These are phyloP conservation scores for Nibea coibor DNA, from an alignment of 2,113 vertebrate genomes.

Conservation along the genomic window DNA sequence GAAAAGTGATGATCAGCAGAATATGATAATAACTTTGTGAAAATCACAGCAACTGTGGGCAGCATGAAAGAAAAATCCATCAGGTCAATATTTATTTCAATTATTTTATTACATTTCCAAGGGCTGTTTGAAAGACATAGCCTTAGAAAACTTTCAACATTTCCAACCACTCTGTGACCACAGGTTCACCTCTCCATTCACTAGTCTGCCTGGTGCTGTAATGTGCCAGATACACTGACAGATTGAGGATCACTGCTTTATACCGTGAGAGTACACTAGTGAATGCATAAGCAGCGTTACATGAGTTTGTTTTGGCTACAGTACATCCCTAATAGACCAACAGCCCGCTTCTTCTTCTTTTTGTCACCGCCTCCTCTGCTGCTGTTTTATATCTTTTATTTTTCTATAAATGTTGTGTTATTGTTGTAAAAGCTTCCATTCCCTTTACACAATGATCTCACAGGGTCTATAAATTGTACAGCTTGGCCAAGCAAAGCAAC, in stretches of 20 bases:
- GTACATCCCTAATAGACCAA: background rate
- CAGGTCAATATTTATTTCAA: background rate
- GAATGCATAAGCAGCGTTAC: constrained; percentile 10
- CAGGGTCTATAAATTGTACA: constrained; percentile 7
- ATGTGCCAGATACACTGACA: constrained; percentile 13
- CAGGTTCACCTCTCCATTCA: constrained; percentile 20
- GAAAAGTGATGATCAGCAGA: constrained; percentile 25
- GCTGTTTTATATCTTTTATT: background rate
- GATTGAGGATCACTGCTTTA: background rate
- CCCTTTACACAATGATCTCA: constrained; percentile 9
- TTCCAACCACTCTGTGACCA: constrained; percentile 31
- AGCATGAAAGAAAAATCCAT: constrained; percentile 7
- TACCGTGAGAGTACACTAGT: background rate
- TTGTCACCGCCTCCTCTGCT: background rate
- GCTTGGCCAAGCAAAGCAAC: constrained; percentile 26
- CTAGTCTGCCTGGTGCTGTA: constrained; percentile 1
- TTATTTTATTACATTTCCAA: background rate
- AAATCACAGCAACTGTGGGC: background rate
- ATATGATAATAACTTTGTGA: constrained; percentile 18
- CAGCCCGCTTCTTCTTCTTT: background rate
- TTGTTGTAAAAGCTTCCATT: background rate
- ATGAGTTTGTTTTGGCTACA: constrained; percentile 4
- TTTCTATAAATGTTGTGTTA: constrained; percentile 1
- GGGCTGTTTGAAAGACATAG: background rate
- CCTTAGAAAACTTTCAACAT: constrained; percentile 19